phyloP scores from a whole-genome alignment of 2,797 vertebrate genomes.

The Lagorchestes hirsutus region DNA sequence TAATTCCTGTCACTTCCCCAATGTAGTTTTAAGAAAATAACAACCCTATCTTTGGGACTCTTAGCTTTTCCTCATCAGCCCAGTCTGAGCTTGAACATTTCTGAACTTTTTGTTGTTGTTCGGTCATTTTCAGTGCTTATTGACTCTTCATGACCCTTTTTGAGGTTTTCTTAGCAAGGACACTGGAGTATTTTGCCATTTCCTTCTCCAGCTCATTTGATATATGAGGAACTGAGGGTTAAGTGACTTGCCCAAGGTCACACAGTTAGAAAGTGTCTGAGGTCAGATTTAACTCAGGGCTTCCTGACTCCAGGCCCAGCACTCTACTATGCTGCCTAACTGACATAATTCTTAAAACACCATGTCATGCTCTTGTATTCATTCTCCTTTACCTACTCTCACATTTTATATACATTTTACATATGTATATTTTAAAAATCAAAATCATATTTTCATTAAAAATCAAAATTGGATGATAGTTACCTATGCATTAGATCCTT shows the following conservation, averaged over 20 bases:
- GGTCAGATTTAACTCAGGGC: background rate
- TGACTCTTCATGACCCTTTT: background rate
- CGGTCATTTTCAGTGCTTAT: background rate
- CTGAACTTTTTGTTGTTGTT: background rate
- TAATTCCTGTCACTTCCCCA: background rate
- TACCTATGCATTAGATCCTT: background rate
- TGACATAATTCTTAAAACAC: background rate
- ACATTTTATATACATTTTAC: no score
- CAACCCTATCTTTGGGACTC: background rate
- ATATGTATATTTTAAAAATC: no score
- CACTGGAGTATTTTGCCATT: background rate
- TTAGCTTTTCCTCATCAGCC: background rate
- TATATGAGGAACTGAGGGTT: background rate
- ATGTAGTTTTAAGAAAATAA: background rate
- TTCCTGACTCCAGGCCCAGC: background rate
- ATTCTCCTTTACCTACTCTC: background rate
- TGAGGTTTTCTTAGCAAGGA: background rate
- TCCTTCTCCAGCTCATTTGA: background rate
- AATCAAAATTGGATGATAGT: background rate
- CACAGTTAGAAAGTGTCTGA: background rate
- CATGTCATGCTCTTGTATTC: background rate
- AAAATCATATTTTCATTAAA: background rate
- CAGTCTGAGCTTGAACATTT: background rate
- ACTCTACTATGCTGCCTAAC: background rate
- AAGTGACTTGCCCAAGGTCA: background rate